Evolutionary conservation across 2,797 vertebrate species (phyloP), one percentile per base, ranked within the genome.

Genomic region (Acrocephalus scirpaceus): DNA sequence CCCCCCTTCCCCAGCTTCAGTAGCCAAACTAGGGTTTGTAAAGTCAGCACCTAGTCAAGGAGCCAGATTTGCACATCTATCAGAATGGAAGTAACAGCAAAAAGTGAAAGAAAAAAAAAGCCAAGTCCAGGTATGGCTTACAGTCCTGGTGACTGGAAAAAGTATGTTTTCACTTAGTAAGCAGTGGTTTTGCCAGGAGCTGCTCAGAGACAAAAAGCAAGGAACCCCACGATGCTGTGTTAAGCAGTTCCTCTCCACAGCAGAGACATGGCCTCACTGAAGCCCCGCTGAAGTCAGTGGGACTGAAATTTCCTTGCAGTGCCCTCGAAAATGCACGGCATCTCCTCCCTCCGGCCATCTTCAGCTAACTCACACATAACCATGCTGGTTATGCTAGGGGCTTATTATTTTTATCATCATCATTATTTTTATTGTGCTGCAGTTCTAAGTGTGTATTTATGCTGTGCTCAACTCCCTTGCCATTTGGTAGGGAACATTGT

Each of bases 101-200:
- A 67, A 71, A 50, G 21, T 0, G 0, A 45, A 81, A 75, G 56
- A 34, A 83, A 61, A 36, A 40, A 42, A 50, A 48, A 56, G 34
- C 45, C 54, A 79, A 70, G 51, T 65, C 50, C 90, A 95, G 94
- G 94, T 95, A 90, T 1, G 1, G 44, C 20, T 71, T 54, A 8
- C 38, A 34, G 53, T 48, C n/a, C 48, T 61, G 53, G 64, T 0
- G 1, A 51, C 45, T 94, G 93, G 88, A 86, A 95, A 85, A 94
- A 85, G 73, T 79, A 12, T 97, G 95, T 94, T 97, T 97, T 83
- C 75, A 95, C 34, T 96, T 91, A 95, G 45, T 40, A 76, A 93
- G 38, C 67, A 54, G 60, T 50, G 74, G 50, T 82, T 87, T 76
- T 94, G 94, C 93, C 92, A 88, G 90, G 34, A 93, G 83, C 48